Conservation (phyloP, 2,797 vertebrate species). For the Monodelphis domestica region DNA sequence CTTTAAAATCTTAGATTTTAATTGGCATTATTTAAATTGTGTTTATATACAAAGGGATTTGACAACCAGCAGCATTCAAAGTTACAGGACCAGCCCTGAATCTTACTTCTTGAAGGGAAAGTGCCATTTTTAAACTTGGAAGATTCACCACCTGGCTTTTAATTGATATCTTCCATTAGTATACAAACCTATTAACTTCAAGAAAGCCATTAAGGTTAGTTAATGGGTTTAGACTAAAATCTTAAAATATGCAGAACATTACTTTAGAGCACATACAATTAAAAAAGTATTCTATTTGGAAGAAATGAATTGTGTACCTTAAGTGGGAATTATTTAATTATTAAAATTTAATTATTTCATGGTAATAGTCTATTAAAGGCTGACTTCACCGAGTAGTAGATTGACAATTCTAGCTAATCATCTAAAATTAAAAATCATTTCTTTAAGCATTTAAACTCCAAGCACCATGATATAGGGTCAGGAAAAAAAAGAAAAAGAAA, state of each 20-base stretch:
- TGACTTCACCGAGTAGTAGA: slow-evolving; percentile 65
- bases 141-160: slow-evolving; percentile 70
- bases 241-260: slow-evolving; percentile 63
- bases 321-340: slow-evolving; percentile 44
- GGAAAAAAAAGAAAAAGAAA: slow-evolving; percentile 22
- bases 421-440: slow-evolving; percentile 54
- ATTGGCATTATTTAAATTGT: slow-evolving; percentile 56
- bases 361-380: background rate
- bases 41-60: slow-evolving; percentile 61
- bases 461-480: slow-evolving; percentile 46
- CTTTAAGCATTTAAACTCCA: slow-evolving; percentile 40
- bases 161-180: slow-evolving; percentile 42
- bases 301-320: slow-evolving; percentile 35
- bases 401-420: slow-evolving; percentile 43
- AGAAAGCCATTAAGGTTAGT: slow-evolving; percentile 37
- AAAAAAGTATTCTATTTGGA: slow-evolving; percentile 45
- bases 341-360: slow-evolving; percentile 52
- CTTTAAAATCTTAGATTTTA: slow-evolving; percentile 68
- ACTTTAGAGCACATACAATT: slow-evolving; percentile 44
- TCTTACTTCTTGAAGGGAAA: slow-evolving; percentile 72
- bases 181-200: slow-evolving; percentile 27
- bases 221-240: slow-evolving; percentile 33
- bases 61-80: slow-evolving; percentile 70
- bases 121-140: slow-evolving; percentile 64
- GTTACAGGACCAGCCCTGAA: slow-evolving; percentile 65